A percentile compares a stretch with the other conserved stretches of the same genome.
These are phyloP conservation scores for Asbolus verrucosus DNA, from an alignment of 1,140 invertebrate species.

Conservation along the genomic window DNA sequence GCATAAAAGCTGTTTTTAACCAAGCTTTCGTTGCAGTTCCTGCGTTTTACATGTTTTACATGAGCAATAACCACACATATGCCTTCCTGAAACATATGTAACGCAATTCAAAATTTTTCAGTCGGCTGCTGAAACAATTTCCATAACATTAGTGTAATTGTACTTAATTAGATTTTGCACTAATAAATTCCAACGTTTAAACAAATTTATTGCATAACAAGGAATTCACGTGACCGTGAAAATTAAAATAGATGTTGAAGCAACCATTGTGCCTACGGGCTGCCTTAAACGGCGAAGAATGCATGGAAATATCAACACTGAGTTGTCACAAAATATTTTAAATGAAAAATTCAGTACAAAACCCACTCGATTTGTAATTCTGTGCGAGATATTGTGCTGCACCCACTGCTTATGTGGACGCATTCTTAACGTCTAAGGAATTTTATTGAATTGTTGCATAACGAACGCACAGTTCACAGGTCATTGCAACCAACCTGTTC, in stretches of 20 bases:
- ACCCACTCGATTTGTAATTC: conserved; percentile 4
- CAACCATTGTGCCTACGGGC: too few species aligned
- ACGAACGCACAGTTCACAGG: background rate
- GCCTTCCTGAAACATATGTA: background rate
- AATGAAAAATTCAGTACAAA: background rate
- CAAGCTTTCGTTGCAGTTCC: background rate
- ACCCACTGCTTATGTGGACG: conserved; percentile 5
- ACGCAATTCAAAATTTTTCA: background rate
- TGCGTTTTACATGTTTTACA: background rate
- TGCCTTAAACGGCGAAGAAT: background rate
- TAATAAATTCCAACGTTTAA: background rate
- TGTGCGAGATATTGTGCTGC: conserved; percentile 4
- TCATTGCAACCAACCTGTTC: conserved; percentile 18
- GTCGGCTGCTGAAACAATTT: background rate
- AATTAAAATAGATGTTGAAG: too few species aligned
- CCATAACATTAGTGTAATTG: conserved; percentile 20
- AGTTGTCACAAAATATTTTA: background rate
- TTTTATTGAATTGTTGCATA: conserved; percentile 24
- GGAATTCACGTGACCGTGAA: background rate
- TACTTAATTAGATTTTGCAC: background rate
- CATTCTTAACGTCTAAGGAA: conserved; percentile 12
- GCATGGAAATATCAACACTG: background rate
- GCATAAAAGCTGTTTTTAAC: background rate
- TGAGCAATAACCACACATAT: background rate
- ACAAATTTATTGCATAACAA: background rate